These are phyloP conservation scores for Drosophila setifemur DNA, from an alignment of 1,140 invertebrate genomes.

Conservation along the genomic window DNA sequence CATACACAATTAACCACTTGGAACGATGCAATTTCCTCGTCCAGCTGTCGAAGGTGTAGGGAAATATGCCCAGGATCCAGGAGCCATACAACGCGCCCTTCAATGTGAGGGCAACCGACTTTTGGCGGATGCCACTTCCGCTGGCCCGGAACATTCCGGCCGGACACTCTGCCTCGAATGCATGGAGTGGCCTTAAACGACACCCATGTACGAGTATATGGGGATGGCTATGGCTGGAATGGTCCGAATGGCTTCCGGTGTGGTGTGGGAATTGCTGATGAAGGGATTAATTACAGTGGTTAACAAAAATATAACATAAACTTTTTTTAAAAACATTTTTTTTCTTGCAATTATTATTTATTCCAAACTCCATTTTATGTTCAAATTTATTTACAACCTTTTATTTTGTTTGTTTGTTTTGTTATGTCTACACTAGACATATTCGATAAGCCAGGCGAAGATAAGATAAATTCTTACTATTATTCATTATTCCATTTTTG, in stretches of 20 bases:
- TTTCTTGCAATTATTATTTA: neutral
- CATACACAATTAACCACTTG: constrained; percentile 49
- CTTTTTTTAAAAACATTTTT: neutral
- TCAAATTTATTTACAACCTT: too few relatives aligned
- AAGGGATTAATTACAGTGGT: constrained; percentile 27
- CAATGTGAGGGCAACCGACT: constrained; percentile 26
- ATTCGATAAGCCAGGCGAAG: too few relatives aligned
- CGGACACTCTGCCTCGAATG: neutral
- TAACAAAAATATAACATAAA: neutral
- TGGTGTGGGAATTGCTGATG: constrained; percentile 14
- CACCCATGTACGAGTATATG: constrained; percentile 9
- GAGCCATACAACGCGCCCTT: constrained; percentile 36
- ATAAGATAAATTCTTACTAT: neutral
- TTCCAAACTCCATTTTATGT: neutral
- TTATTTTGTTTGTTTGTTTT: too few relatives aligned
- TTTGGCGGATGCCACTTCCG: constrained; percentile 15
- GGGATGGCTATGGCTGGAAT: too few relatives aligned
- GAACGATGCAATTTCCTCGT: constrained; percentile 32
- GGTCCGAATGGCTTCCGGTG: neutral
- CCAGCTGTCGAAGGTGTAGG: constrained; percentile 31
- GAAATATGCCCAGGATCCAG: constrained; percentile 48
- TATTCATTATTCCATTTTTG: neutral
- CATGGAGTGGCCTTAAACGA: neutral
- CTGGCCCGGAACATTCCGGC: constrained; percentile 29
- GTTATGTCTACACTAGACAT: too few relatives aligned